Conservation (phyloP, 2,888 invertebrate species). For the Cerceris ruficornis region DNA sequence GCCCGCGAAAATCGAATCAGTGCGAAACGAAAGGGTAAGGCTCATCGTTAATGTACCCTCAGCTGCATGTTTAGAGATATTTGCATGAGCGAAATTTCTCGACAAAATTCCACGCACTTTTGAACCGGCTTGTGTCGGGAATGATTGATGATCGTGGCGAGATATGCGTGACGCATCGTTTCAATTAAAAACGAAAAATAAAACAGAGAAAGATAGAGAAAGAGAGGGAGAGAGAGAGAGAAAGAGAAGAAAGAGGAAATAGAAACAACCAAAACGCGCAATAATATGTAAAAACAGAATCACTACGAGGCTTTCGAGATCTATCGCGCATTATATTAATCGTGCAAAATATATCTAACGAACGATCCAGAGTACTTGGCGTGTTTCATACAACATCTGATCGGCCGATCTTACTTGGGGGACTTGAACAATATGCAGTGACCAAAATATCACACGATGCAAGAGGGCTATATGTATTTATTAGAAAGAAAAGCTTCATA, state of each 20-base stretch:
- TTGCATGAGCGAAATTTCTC: conserved; percentile 32
- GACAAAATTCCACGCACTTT: conserved; percentile 1
- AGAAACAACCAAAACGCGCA: neutral
- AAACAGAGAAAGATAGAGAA: conserved; percentile 15
- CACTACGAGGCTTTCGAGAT: conserved; percentile 41
- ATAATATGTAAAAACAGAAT: conserved; percentile 23
- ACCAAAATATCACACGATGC: conserved; percentile 56
- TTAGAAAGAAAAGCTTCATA: conserved; percentile 66
- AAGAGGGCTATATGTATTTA: conserved; percentile 47
- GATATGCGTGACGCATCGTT: conserved; percentile 8
- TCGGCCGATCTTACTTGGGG: neutral
- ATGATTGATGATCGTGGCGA: conserved; percentile 30
- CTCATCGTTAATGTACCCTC: conserved; percentile 60
- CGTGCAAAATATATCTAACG: conserved; percentile 3
- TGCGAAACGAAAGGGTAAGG: conserved; percentile 38
- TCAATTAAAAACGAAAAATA: conserved; percentile 5
- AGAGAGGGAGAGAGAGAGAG: neutral
- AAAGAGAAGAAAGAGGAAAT: conserved; percentile 3
- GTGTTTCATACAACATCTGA: neutral
- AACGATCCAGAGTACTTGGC: conserved; percentile 3
- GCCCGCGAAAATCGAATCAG: conserved; percentile 34
- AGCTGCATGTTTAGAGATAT: conserved; percentile 67
- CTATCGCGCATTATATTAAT: neutral
- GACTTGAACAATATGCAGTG: conserved; percentile 40
- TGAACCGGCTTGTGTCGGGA: conserved; percentile 16